Evolutionary conservation across 2,797 vertebrate species (phyloP).

Genomic region (Smutsia gigantea): DNA sequence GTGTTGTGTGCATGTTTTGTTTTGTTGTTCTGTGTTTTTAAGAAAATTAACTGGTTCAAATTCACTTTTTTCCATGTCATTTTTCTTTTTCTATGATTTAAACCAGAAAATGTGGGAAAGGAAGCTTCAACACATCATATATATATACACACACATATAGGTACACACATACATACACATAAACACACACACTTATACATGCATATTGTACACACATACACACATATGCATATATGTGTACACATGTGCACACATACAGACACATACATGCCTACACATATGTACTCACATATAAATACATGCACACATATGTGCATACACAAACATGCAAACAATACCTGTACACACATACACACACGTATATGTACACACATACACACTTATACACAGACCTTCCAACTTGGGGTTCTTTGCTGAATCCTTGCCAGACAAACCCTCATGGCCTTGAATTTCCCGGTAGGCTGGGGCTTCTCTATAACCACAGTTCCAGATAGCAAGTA

Average conservation of each 20-base stretch:
- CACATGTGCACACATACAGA: too few relatives aligned
- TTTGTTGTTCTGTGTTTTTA: background rate
- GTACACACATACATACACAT: background rate
- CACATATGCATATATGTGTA: too few relatives aligned
- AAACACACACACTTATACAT: background rate
- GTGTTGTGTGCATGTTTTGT: too few relatives aligned
- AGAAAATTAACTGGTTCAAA: slow-evolving; percentile 31
- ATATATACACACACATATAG: background rate
- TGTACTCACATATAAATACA: too few relatives aligned
- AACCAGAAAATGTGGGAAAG: background rate
- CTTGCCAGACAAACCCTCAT: background rate
- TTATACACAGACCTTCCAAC: rapidly evolving
- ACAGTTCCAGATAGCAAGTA: background rate
- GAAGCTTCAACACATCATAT: background rate
- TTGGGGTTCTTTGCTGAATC: background rate
- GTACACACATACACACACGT: rapidly evolving
- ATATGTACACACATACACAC: background rate
- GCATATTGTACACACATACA: too few relatives aligned
- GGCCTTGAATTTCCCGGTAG: background rate
- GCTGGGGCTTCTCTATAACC: background rate
- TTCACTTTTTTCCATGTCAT: background rate
- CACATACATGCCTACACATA: too few relatives aligned
- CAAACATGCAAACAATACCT: too few relatives aligned
- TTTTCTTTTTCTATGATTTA: background rate
- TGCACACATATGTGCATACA: background rate